Percentiles rank a stretch among this genome's conserved stretches.
These are phyloP conservation scores for Sorex maritimensis DNA, from an alignment of 2,797 vertebrate genomes.

Conservation along the genomic window DNA sequence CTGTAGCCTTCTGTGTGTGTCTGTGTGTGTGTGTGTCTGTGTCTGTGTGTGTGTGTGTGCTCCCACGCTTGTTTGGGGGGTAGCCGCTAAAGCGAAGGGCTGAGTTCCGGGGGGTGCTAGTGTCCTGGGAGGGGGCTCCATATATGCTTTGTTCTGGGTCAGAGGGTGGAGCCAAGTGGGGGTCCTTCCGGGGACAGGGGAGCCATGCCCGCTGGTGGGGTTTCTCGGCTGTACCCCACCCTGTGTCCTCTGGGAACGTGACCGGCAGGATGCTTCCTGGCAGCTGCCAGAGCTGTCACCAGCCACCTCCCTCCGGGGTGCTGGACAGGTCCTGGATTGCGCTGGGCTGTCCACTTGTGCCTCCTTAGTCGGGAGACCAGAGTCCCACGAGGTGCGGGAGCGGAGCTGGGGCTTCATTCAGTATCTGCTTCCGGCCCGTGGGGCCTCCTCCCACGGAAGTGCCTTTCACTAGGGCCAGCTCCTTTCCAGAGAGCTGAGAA, in stretches of 20 bases:
- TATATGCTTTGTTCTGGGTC: background rate
- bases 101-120: background rate
- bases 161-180: background rate
- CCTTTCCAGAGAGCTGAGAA: constrained; percentile 21
- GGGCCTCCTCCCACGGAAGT: background rate
- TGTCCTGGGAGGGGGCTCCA: background rate
- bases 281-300: background rate
- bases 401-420: constrained; percentile 35
- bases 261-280: background rate
- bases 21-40: background rate
- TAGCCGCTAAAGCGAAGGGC: background rate
- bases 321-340: background rate
- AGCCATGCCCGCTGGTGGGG: background rate
- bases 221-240: background rate
- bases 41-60: background rate
- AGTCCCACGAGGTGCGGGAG: constrained; percentile 47
- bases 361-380: constrained; percentile 5
- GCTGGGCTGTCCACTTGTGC: background rate
- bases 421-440: constrained; percentile 42
- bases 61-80: background rate
- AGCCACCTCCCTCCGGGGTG: background rate
- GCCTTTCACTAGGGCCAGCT: constrained; percentile 53
- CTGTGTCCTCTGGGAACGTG: background rate
- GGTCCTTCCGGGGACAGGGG: background rate
- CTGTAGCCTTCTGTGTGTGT: background rate